Conservation (phyloP, 2,797 vertebrate species). For the Melanogrammus aeglefinus region DNA sequence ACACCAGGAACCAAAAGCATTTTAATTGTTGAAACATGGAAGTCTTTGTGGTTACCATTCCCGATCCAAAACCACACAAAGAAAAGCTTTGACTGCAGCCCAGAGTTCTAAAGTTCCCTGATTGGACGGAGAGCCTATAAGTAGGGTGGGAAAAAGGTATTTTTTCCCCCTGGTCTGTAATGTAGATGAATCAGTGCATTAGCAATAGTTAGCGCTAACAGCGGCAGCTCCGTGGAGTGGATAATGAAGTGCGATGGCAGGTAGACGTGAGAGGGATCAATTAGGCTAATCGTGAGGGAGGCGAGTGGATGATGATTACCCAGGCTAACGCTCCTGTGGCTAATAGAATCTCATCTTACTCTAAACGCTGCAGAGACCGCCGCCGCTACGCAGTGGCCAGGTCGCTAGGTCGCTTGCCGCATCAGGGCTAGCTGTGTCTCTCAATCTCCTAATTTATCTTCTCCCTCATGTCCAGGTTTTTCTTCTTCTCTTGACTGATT, state of each 20-base stretch:
- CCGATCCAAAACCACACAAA: too few relatives aligned
- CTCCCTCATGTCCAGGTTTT: not conserved
- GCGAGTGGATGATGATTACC: slow-evolving; percentile 36
- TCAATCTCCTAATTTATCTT: not conserved
- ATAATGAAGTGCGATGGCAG: slow-evolving; percentile 63
- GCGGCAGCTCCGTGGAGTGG: slow-evolving; percentile 46
- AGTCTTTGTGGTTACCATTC: not conserved
- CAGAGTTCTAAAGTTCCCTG: not conserved
- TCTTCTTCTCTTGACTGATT: not conserved
- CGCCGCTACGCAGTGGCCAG: not conserved
- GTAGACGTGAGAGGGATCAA: slow-evolving; percentile 55
- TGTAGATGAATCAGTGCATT: slow-evolving; percentile 62
- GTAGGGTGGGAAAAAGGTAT: slow-evolving; percentile 40
- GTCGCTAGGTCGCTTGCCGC: not conserved
- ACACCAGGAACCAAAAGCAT: slow-evolving; percentile 37
- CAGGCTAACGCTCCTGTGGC: slow-evolving; percentile 36
- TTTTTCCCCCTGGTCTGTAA: slow-evolving; percentile 56
- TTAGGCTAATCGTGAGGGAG: slow-evolving; percentile 52
- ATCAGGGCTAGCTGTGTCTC: too few relatives aligned
- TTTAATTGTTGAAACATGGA: not conserved
- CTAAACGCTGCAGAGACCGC: slow-evolving; percentile 16
- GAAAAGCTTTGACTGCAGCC: not conserved
- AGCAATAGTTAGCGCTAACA: slow-evolving; percentile 62
- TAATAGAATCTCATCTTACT: slow-evolving; percentile 38
- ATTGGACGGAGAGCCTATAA: not conserved